Percentiles rank a stretch among this genome's conserved stretches.
Evolutionary conservation across 2,888 invertebrate species (phyloP).

Genomic region (Monoplex corrugatus): DNA sequence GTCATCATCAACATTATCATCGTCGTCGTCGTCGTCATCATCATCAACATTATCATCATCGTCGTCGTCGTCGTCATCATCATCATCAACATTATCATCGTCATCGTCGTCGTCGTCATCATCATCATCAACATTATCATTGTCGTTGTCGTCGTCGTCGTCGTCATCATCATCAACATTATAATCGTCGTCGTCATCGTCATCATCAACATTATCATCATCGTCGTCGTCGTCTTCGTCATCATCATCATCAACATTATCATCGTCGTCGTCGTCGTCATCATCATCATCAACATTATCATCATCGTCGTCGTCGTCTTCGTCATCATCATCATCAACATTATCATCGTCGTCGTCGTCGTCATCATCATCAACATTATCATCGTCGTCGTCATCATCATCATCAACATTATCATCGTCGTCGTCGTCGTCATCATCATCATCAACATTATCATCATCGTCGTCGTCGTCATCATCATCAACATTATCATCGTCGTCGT

Average conservation of each 20-base stretch:
- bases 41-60: conserved; percentile 49
- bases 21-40: conserved; percentile 48
- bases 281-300: conserved; percentile 50
- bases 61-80: conserved; percentile 48
- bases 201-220: too few relatives aligned
- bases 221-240: too few relatives aligned
- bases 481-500: too few relatives aligned
- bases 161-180: too few relatives aligned
- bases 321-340: too few relatives aligned
- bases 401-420: conserved; percentile 44
- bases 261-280: conserved; percentile 45
- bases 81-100: conserved; percentile 49
- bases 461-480: conserved; percentile 21
- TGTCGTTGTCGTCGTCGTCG: conserved; percentile 15
- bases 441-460: conserved; percentile 50
- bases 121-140: conserved; percentile 50
- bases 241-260: too few relatives aligned
- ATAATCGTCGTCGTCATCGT: too few relatives aligned
- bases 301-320: conserved; percentile 44
- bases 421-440: conserved; percentile 48
- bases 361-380: conserved; percentile 19
- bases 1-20: conserved; percentile 40
- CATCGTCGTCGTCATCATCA: not conserved
- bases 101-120: conserved; percentile 48
- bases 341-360: conserved; percentile 19